These are phyloP conservation scores for Drosophila paucipuncta DNA, from an alignment of 2,888 invertebrate genomes.

Conservation along the genomic window DNA sequence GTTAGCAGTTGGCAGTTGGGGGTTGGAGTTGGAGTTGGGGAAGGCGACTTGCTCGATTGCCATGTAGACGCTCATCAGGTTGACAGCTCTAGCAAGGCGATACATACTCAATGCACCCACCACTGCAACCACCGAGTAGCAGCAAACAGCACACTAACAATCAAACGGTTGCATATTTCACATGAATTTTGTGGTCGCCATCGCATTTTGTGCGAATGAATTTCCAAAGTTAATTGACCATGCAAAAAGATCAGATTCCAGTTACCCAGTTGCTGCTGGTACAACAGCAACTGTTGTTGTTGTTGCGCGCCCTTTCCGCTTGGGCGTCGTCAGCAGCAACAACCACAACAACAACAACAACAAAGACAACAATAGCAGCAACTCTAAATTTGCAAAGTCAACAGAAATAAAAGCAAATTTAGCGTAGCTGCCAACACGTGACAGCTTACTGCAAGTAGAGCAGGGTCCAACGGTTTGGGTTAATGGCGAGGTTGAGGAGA, in stretches of 20 bases:
- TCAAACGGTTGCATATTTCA: slow-evolving; percentile 58
- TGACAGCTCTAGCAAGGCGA: slow-evolving; percentile 73
- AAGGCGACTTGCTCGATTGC: slow-evolving; percentile 54
- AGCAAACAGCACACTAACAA: slow-evolving; percentile 12
- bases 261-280: slow-evolving; percentile 24
- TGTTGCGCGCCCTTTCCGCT: slow-evolving; percentile 42
- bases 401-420: slow-evolving; percentile 54
- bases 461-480: slow-evolving; percentile 17
- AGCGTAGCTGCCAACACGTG: slow-evolving; percentile 66
- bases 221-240: slow-evolving; percentile 75
- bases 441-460: slow-evolving; percentile 35
- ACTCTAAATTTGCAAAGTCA: slow-evolving; percentile 54
- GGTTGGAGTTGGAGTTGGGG: not conserved
- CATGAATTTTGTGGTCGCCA: slow-evolving; percentile 61
- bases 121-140: slow-evolving; percentile 34
- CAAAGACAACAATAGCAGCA: slow-evolving; percentile 20
- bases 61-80: slow-evolving; percentile 76
- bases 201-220: slow-evolving; percentile 53
- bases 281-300: slow-evolving; percentile 22
- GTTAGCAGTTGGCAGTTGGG: not conserved
- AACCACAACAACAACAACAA: slow-evolving; percentile 14
- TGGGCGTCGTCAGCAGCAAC: slow-evolving; percentile 17
- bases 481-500: not conserved
- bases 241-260: slow-evolving; percentile 75
- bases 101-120: slow-evolving; percentile 65